These are phyloP conservation scores for Petaurus breviceps DNA, from an alignment of 2,113 vertebrate species.

Conservation along the genomic window DNA sequence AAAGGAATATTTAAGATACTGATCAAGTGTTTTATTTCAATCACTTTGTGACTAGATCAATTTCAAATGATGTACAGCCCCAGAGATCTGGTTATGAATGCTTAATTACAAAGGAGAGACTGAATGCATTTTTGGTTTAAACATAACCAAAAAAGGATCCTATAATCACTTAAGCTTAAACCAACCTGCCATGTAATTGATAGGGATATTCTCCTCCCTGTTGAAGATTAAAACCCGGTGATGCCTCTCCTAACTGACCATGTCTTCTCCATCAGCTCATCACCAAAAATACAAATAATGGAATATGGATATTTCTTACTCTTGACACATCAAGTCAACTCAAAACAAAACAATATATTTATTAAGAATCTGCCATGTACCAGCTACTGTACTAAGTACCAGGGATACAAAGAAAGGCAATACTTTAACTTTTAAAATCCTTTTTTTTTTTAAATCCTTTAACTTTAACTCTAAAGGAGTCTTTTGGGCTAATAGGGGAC, in stretches of 20 bases:
- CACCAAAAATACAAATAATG: background rate
- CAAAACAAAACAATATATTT: background rate
- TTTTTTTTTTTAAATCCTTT: too few relatives aligned
- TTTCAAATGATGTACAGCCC: slow-evolving; percentile 9
- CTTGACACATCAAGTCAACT: background rate
- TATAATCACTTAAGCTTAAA: background rate
- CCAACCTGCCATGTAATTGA: background rate
- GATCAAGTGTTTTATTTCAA: slow-evolving; percentile 35
- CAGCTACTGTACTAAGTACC: background rate
- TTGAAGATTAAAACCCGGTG: background rate
- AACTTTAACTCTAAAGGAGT: background rate
- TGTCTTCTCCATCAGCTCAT: background rate
- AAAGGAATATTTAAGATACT: slow-evolving; percentile 27
- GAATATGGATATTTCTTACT: background rate
- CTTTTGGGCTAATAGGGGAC: too few relatives aligned
- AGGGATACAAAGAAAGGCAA: background rate
- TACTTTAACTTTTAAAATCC: too few relatives aligned
- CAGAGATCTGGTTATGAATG: background rate
- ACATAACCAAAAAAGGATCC: background rate
- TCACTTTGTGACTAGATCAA: slow-evolving; percentile 18
- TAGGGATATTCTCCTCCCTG: background rate
- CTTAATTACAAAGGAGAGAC: background rate
- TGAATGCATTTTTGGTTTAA: background rate
- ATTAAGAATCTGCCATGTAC: background rate
- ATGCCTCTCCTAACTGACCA: too few relatives aligned